Conservation (phyloP, 2,113 vertebrate genomes). For the Heterochromis multidens region DNA sequence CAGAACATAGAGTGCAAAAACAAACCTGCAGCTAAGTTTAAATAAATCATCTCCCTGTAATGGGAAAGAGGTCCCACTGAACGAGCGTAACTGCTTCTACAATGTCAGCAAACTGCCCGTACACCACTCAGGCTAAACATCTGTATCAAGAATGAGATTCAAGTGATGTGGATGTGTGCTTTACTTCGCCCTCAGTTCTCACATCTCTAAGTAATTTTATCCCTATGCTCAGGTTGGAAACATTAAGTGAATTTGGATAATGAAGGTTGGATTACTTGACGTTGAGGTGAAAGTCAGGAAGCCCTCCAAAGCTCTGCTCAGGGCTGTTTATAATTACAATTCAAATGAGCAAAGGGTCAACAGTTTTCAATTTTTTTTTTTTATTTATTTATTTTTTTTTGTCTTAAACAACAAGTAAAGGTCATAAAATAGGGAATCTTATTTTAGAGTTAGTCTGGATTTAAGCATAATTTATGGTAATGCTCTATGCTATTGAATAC, state of each 20-base stretch:
- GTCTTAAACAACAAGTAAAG: slow-evolving; percentile 23
- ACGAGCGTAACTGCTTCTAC: slow-evolving; percentile 6
- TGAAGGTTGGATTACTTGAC: background rate
- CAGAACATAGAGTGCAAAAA: slow-evolving; percentile 24
- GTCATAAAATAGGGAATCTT: slow-evolving; percentile 13
- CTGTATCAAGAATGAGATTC: background rate
- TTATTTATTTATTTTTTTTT: background rate
- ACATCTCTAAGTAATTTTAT: background rate
- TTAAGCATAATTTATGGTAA: slow-evolving; percentile 48
- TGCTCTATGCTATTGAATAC: slow-evolving; percentile 21
- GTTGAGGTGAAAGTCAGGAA: slow-evolving; percentile 29
- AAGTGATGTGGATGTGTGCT: background rate
- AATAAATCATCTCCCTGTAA: slow-evolving; percentile 45
- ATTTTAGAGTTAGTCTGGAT: background rate
- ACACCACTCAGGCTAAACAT: background rate
- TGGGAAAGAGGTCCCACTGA: background rate
- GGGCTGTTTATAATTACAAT: slow-evolving; percentile 41
- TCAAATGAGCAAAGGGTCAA: slow-evolving; percentile 34
- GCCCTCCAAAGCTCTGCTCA: slow-evolving; percentile 13
- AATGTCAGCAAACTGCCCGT: slow-evolving; percentile 30
- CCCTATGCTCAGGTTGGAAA: background rate
- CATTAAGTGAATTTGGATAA: slow-evolving; percentile 19
- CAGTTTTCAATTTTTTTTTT: background rate
- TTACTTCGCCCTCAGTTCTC: background rate
- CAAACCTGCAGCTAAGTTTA: slow-evolving; percentile 33